Percentiles rank a stretch among this genome's conserved stretches.
phyloP scores from a whole-genome alignment of 2,113 vertebrate genomes.

The Hydropotes inermis region DNA sequence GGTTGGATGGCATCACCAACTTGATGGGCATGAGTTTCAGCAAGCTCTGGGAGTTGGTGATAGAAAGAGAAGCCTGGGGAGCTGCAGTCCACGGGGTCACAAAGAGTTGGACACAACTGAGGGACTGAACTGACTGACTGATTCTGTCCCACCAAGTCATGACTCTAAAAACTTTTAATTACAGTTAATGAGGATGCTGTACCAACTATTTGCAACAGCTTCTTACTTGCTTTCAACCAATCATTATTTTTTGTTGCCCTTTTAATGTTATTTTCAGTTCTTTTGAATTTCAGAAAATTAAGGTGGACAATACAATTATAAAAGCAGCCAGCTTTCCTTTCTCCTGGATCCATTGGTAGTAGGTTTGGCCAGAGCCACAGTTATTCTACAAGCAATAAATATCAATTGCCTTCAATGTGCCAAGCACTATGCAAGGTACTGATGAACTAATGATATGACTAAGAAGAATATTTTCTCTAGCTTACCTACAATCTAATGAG shows the following conservation, averaged over 20 bases:
- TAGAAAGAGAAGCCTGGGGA: no score
- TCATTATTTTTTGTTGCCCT: not conserved
- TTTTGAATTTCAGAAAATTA: constrained; percentile 14
- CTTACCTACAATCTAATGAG: not conserved
- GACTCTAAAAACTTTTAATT: not conserved
- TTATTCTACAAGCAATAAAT: not conserved
- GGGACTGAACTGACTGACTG: no score
- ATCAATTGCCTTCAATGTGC: not conserved
- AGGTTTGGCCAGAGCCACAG: not conserved
- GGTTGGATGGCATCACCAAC: no score
- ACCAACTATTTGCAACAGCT: not conserved
- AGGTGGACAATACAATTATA: not conserved
- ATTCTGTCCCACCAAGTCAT: not conserved
- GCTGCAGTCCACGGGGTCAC: no score
- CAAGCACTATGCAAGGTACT: not conserved
- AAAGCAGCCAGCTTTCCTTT: not conserved
- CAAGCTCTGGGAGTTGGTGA: no score
- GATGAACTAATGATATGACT: not conserved
- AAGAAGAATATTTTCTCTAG: not conserved
- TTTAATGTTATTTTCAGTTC: not conserved
- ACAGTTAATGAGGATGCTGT: not conserved
- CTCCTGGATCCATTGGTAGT: not conserved
- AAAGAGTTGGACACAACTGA: no score
- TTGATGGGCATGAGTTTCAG: no score
- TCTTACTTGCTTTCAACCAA: not conserved